These are phyloP conservation scores for Myanophis thanlyinensis DNA, from an alignment of 2,113 vertebrate species.

Conservation along the genomic window DNA sequence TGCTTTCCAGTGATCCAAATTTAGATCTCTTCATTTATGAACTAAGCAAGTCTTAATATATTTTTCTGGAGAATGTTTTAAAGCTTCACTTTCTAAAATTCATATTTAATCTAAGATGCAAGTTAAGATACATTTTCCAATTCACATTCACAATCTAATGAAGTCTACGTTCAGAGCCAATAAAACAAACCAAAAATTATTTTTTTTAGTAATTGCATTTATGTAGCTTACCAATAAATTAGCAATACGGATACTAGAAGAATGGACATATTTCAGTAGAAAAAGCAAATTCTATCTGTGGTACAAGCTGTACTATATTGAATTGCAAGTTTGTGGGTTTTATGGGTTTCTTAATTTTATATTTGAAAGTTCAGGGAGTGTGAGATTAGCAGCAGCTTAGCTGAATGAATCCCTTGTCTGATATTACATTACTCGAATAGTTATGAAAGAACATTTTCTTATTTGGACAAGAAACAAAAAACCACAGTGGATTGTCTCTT, in stretches of 20 bases:
- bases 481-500: neutral
- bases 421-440: neutral
- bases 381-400: neutral
- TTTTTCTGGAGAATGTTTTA: conserved; percentile 41
- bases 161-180: neutral
- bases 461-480: too few species aligned
- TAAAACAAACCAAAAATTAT: neutral
- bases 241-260: neutral
- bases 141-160: neutral
- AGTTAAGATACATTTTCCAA: neutral
- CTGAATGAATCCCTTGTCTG: neutral
- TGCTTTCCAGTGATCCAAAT: conserved; percentile 12
- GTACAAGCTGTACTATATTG: neutral
- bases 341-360: neutral
- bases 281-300: neutral
- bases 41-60: conserved; percentile 19
- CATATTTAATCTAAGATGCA: neutral
- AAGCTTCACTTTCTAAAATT: conserved; percentile 7
- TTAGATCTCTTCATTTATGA: conserved; percentile 35
- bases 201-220: neutral
- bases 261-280: neutral
- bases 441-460: neutral
- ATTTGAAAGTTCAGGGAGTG: neutral
- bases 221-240: neutral
- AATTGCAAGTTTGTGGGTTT: neutral